Percentiles rank a stretch among this genome's conserved stretches.
phyloP scores from a whole-genome alignment of 2,797 vertebrate species.

The Eulemur mongoz region DNA sequence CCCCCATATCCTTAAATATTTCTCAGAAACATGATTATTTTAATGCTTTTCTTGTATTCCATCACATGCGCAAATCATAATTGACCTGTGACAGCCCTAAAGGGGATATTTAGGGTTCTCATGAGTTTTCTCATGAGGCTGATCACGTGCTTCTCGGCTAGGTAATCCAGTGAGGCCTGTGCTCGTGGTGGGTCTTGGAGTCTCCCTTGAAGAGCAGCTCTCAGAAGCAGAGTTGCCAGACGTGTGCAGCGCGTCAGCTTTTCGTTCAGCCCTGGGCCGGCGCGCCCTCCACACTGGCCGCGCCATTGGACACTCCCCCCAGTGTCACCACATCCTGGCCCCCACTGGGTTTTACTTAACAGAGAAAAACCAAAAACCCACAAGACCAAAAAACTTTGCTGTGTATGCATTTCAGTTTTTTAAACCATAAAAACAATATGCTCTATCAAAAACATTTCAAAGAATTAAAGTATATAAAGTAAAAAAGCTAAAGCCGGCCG shows the following conservation, averaged over 20 bases:
- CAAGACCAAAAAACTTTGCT: not conserved
- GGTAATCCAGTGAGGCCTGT: accelerated
- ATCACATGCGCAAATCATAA: not conserved
- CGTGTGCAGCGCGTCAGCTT: accelerated
- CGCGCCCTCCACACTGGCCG: accelerated
- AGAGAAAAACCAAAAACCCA: not conserved
- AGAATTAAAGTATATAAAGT: not conserved
- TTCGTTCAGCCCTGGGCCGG: not conserved
- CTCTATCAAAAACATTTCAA: not conserved
- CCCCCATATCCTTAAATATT: too few species aligned
- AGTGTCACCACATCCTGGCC: slow-evolving; percentile 46
- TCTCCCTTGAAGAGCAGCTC: not conserved
- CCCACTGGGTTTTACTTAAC: not conserved
- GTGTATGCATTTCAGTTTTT: not conserved
- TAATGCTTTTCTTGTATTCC: not conserved
- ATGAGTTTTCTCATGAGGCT: accelerated
- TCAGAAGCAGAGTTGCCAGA: accelerated
- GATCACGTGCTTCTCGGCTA: not conserved
- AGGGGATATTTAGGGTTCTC: not conserved
- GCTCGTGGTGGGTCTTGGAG: not conserved
- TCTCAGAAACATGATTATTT: not conserved
- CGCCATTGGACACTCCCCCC: accelerated
- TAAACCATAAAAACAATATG: not conserved
- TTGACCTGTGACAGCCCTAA: not conserved
- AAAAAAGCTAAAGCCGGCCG: not conserved